These are phyloP conservation scores for Cariama cristata DNA, from an alignment of 2,113 vertebrate genomes.

Conservation along the genomic window DNA sequence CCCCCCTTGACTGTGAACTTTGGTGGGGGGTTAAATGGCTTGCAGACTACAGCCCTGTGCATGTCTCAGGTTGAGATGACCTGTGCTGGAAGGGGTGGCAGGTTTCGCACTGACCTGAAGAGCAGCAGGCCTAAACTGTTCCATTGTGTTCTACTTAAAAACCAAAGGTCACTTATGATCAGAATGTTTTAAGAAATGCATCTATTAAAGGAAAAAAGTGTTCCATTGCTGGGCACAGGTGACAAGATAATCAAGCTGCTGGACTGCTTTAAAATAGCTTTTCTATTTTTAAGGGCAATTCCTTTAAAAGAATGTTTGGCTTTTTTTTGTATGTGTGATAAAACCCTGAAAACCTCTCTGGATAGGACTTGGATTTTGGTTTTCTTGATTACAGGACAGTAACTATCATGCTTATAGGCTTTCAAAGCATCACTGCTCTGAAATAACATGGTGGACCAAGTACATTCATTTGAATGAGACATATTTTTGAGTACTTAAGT, in stretches of 20 bases:
- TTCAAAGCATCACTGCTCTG: neutral
- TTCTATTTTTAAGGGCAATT: conserved; percentile 37
- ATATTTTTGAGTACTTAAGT: neutral
- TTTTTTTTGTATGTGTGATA: neutral
- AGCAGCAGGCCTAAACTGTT: neutral
- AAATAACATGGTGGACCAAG: neutral
- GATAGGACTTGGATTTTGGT: neutral
- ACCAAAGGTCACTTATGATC: neutral
- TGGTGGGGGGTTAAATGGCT: neutral
- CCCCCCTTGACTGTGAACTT: neutral
- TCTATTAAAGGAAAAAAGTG: conserved; percentile 29
- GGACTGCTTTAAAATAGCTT: conserved; percentile 51
- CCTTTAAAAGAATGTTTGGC: neutral
- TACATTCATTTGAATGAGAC: neutral
- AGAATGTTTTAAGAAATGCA: conserved; percentile 16
- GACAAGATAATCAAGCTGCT: no score
- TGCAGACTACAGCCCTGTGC: neutral
- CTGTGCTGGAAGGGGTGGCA: neutral
- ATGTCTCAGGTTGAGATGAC: neutral
- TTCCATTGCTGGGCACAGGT: conserved; percentile 18
- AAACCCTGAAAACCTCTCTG: conserved; percentile 13
- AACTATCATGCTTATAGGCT: neutral
- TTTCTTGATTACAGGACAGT: neutral
- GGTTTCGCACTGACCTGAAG: conserved; percentile 3
- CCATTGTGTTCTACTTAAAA: neutral